Base-by-base conservation (phyloP, 2,113 vertebrate species). In the Rhabdornis inornatus region DNA sequence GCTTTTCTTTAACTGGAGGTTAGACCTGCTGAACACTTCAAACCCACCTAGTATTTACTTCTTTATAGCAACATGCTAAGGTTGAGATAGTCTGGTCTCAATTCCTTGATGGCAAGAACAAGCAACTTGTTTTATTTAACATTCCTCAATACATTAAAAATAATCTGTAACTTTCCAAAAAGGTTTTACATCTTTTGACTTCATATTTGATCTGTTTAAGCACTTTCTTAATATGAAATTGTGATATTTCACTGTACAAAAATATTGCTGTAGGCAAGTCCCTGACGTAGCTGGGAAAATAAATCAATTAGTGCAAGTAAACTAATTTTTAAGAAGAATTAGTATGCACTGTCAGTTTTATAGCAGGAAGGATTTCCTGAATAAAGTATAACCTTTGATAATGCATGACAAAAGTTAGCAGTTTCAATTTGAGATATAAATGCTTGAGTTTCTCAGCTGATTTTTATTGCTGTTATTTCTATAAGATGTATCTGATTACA, bases 281-380 rank as follows among this genome's bases (percentile, higher is more conserved):
- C 9, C 21, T 89, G 59, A 60, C 1, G 0, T 83, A 82, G 42
- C 87, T 69, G 89, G 83, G 77, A 88, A 96, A 95, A 90, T 61
- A 96, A 90, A 81, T 97, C 97, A 90, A 86, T 95, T 87, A 96
- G 89, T 52, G 65, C 81, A 78, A 86, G 61, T 79, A 84, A 96
- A 83, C 59, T 94, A 27, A 93, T 55, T 96, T 87, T 49, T 60
- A 33, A 93, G 85, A 96, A 95, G 65, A 96, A 95, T 96, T 96
- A 96, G 93, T 95, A 74, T 92, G 70, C 80, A 52, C 64, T 93
- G 92, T 95, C 87, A 59, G 24, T 92, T 96, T 97, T 87, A 87
- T 78, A 95, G 61, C 53, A 77, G 87, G 71, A 95, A 31, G 92
- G 68, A 90, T 87, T 95, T 95, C 27, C 70, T 88, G 82, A 81